phyloP scores from a whole-genome alignment of 1,140 invertebrate species.

The Melanaphis sacchari region DNA sequence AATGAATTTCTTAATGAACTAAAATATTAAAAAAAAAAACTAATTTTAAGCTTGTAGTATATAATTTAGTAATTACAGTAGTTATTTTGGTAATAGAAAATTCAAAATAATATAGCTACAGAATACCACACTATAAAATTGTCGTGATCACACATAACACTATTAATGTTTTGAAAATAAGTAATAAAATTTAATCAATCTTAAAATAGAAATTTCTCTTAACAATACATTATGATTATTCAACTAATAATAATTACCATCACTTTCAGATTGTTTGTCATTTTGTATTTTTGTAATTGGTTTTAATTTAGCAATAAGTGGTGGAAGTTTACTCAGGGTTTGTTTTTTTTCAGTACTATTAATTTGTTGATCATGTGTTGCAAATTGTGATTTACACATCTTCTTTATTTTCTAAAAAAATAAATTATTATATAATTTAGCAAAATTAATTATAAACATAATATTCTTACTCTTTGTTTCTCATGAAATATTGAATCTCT shows the following conservation, averaged over 20 bases:
- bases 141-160: neutral
- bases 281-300: constrained; percentile 70
- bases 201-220: neutral
- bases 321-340: constrained; percentile 63
- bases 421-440: neutral
- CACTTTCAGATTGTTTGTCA: constrained; percentile 72
- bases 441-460: neutral
- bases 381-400: constrained; percentile 49
- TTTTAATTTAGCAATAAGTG: constrained; percentile 75
- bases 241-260: constrained; percentile 66
- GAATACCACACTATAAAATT: too few species aligned
- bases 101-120: neutral
- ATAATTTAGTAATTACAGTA: neutral
- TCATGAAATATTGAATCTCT: constrained; percentile 69
- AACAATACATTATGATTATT: neutral
- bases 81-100: neutral
- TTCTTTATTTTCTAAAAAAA: constrained; percentile 55
- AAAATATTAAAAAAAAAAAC: neutral
- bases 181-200: neutral
- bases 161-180: neutral
- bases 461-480: constrained; percentile 62
- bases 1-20: neutral
- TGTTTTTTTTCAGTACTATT: constrained; percentile 58
- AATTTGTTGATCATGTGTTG: constrained; percentile 27
- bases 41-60: neutral